Evolutionary conservation across 2,797 vertebrate species (phyloP).

Genomic region (Sphenopsis melanotis): DNA sequence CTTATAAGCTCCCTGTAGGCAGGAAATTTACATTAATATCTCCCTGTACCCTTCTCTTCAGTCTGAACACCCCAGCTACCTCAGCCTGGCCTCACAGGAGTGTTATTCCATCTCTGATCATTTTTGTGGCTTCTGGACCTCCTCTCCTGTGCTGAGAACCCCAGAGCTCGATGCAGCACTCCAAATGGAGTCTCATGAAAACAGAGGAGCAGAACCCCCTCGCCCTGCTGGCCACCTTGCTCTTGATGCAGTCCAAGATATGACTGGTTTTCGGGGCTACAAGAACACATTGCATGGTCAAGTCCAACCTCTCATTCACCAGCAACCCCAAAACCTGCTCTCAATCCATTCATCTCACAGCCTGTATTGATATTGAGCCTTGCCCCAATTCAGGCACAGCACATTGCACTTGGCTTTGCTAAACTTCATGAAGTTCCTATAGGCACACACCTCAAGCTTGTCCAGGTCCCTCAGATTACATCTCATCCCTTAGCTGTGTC

Average conservation of each 20-base stretch:
- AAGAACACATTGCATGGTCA: rapidly evolving
- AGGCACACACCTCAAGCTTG: neutral
- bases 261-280: rapidly evolving
- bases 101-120: neutral
- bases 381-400: rapidly evolving
- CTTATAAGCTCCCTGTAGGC: neutral
- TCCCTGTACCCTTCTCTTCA: neutral
- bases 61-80: neutral
- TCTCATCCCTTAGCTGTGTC: neutral
- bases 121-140: neutral
- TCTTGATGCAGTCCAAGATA: neutral
- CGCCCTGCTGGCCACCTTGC: rapidly evolving
- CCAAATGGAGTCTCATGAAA: neutral
- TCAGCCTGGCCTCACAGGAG: neutral
- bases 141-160: rapidly evolving
- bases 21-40: neutral
- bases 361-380: neutral
- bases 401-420: neutral
- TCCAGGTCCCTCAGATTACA: neutral
- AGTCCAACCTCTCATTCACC: neutral
- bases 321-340: neutral
- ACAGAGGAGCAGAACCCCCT: neutral
- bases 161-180: neutral
- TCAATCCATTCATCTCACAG: rapidly evolving
- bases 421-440: neutral